Percentiles rank a stretch among this genome's conserved stretches.
Conservation (phyloP, 35 echinoderm and acorn worm species). For the Acanthaster planci region DNA sequence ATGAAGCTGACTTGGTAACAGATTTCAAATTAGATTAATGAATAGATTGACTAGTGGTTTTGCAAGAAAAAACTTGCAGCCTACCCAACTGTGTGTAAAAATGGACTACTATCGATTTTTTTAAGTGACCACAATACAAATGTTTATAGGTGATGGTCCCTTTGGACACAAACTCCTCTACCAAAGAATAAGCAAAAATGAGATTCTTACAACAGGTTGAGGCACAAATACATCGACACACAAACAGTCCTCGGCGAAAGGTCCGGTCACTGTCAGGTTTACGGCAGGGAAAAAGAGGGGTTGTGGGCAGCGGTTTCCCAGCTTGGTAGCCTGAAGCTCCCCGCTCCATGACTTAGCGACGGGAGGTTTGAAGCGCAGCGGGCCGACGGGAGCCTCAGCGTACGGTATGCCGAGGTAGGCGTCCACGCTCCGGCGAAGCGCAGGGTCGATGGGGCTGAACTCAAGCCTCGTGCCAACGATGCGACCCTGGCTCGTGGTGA, state of each 20-base stretch:
- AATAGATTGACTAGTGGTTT: too few species aligned
- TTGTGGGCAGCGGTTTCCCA: background rate
- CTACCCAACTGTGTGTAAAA: too few species aligned
- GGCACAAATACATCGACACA: conserved; percentile 77
- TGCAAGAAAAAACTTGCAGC: too few species aligned
- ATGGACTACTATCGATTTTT: too few species aligned
- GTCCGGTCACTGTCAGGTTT: background rate
- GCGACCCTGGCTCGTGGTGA: background rate
- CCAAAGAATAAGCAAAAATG: too few species aligned
- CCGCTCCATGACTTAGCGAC: conserved; percentile 41
- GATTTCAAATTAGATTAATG: too few species aligned
- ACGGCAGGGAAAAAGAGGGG: background rate
- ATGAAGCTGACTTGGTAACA: too few species aligned
- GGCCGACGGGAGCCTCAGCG: conserved; percentile 55
- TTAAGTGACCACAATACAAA: too few species aligned
- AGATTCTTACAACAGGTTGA: background rate
- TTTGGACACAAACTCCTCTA: too few species aligned
- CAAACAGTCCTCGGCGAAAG: conserved; percentile 75
- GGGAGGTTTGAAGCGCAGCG: conserved; percentile 50
- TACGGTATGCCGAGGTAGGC: conserved; percentile 56
- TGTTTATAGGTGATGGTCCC: too few species aligned
- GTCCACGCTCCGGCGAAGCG: conserved; percentile 13
- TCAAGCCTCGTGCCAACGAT: conserved; percentile 1
- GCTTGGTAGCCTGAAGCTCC: background rate
- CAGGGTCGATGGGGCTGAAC: background rate